Evolutionary conservation across 1,140 invertebrate species (phyloP).

Genomic region (Ptiloglossa arizonensis): DNA sequence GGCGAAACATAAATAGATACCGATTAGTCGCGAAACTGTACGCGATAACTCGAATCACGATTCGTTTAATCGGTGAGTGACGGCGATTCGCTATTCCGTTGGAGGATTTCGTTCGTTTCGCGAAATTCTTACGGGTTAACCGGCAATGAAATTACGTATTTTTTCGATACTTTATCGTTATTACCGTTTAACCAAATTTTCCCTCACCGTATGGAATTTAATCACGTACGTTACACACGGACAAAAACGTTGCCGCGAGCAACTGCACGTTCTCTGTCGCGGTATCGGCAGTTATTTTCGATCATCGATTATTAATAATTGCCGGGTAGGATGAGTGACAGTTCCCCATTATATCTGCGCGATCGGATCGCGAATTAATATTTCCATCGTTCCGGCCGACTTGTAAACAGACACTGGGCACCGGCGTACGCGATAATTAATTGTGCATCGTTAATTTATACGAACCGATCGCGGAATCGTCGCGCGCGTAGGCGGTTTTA

Average conservation of each 20-base stretch:
- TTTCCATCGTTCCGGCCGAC: not conserved
- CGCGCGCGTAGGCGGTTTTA: not conserved
- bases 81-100: not conserved
- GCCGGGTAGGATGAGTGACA: not conserved
- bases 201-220: not conserved
- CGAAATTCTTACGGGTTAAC: too few species aligned
- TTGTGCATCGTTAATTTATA: conserved; percentile 1
- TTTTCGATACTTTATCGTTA: not conserved
- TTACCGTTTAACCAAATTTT: not conserved
- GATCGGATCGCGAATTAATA: conserved; percentile 16
- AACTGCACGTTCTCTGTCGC: not conserved
- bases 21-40: not conserved
- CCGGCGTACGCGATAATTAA: not conserved
- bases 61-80: not conserved
- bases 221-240: not conserved
- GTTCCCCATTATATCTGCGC: not conserved
- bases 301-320: conserved; percentile 43
- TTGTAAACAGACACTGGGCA: not conserved
- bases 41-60: not conserved
- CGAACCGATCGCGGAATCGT: not conserved
- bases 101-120: too few species aligned
- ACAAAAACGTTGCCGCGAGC: not conserved
- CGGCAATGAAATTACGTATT: too few species aligned
- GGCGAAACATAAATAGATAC: not conserved
- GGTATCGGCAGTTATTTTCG: not conserved